Conservation (phyloP, 1,140 invertebrate genomes). For the Drosophila ananassae region DNA sequence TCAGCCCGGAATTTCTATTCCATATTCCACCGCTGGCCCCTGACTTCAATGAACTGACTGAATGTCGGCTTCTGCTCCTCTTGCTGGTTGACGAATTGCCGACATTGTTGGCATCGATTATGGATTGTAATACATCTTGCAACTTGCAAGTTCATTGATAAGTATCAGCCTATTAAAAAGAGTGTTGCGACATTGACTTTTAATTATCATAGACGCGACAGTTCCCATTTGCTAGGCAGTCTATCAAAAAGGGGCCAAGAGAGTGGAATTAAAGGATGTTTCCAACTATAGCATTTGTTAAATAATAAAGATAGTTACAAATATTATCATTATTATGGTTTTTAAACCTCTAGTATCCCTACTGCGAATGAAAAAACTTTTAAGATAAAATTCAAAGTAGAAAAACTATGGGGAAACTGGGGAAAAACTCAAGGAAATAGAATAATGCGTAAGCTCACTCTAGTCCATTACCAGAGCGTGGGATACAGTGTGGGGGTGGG, state of each 20-base stretch:
- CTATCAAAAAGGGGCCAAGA: slow-evolving; percentile 8
- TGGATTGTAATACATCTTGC: slow-evolving; percentile 72
- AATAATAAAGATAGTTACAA: background rate
- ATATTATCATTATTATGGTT: background rate
- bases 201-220: slow-evolving; percentile 54
- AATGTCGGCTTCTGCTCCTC: background rate
- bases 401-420: slow-evolving; percentile 14
- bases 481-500: slow-evolving; percentile 20
- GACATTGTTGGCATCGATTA: slow-evolving; percentile 65
- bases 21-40: slow-evolving; percentile 43
- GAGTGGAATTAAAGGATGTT: background rate
- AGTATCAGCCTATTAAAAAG: slow-evolving; percentile 31
- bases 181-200: slow-evolving; percentile 57
- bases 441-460: slow-evolving; percentile 75
- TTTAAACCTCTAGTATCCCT: background rate
- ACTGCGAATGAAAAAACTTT: too few relatives aligned
- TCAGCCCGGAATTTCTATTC: slow-evolving; percentile 68
- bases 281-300: background rate
- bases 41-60: slow-evolving; percentile 2
- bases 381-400: background rate
- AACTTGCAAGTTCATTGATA: slow-evolving; percentile 52
- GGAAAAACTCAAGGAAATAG: slow-evolving; percentile 43
- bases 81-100: slow-evolving; percentile 62
- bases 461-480: slow-evolving; percentile 76
- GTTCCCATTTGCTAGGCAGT: slow-evolving; percentile 20